Percentiles rank a stretch among this genome's conserved stretches.
phyloP scores from a whole-genome alignment of 1,140 invertebrate genomes.

The Meloidogyne exigua region DNA sequence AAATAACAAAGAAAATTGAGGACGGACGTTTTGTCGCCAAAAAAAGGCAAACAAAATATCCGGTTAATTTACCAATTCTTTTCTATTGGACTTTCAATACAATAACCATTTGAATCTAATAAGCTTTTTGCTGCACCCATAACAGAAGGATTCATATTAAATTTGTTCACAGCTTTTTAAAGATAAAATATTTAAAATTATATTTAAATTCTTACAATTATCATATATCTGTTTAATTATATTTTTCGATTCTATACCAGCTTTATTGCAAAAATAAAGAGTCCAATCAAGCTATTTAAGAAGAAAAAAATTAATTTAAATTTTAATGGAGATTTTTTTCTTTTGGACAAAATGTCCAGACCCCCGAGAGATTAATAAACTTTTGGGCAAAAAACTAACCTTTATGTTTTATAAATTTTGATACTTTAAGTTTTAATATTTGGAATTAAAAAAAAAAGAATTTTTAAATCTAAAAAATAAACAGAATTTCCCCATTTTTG shows the following conservation, averaged over 20 bases:
- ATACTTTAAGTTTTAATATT: no score
- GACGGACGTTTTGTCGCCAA: neutral
- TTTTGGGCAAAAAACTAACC: no score
- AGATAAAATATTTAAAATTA: neutral
- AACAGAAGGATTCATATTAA: constrained; percentile 50
- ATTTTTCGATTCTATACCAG: constrained; percentile 32
- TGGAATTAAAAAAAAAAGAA: no score
- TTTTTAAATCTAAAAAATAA: no score
- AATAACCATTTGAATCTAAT: constrained; percentile 55
- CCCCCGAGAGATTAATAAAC: no score
- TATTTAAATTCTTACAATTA: constrained; percentile 23
- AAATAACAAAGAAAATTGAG: no score
- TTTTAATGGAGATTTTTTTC: no score
- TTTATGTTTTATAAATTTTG: no score
- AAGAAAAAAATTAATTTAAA: constrained; percentile 11
- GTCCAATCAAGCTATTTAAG: constrained; percentile 53
- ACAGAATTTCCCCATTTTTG: no score
- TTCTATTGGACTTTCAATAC: constrained; percentile 57
- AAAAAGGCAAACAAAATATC: neutral
- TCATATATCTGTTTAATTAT: constrained; percentile 34
- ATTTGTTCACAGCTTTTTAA: neutral
- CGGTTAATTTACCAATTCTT: constrained; percentile 54
- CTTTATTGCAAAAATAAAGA: constrained; percentile 39
- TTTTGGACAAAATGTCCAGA: constrained; percentile 5
- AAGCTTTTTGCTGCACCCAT: constrained; percentile 47